Percentiles rank a stretch among this genome's conserved stretches.
These are phyloP conservation scores for Mimas tiliae DNA, from an alignment of 2,888 invertebrate genomes.

Conservation along the genomic window DNA sequence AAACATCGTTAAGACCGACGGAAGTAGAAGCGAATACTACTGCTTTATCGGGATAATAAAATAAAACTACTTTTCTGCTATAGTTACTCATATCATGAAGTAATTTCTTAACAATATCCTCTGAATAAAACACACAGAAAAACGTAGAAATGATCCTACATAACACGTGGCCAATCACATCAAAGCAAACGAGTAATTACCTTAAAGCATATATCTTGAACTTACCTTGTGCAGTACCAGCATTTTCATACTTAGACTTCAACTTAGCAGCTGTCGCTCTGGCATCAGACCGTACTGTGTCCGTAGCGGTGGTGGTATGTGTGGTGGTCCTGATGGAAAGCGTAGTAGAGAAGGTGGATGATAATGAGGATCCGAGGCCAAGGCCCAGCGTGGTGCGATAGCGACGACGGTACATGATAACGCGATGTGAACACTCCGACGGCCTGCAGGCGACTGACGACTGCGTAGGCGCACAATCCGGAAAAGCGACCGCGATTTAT, in stretches of 20 bases:
- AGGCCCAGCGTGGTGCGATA: constrained; percentile 78
- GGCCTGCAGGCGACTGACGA: constrained; percentile 64
- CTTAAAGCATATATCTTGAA: constrained; percentile 26
- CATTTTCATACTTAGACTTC: constrained; percentile 78
- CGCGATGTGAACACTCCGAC: constrained; percentile 48
- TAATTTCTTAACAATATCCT: too few species aligned
- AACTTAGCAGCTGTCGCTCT: constrained; percentile 79
- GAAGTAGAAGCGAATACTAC: neutral
- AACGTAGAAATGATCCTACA: neutral
- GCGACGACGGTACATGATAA: constrained; percentile 75
- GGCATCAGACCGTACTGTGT: constrained; percentile 75
- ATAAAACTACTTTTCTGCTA: too few species aligned
- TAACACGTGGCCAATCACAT: neutral
- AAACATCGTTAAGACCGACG: neutral
- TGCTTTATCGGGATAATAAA: too few species aligned
- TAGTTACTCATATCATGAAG: too few species aligned
- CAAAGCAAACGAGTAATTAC: neutral
- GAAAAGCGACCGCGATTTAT: constrained; percentile 76
- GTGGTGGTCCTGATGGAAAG: constrained; percentile 72
- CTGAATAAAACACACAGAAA: too few species aligned
- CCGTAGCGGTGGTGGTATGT: constrained; percentile 54
- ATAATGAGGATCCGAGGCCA: constrained; percentile 75
- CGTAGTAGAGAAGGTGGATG: constrained; percentile 70
- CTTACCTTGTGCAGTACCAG: constrained; percentile 81
- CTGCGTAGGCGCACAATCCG: constrained; percentile 73